Evolutionary conservation across 2,888 invertebrate genomes (phyloP), one percentile per base, ranked within the genome.

Genomic region (Drosophila aldrichi): DNA sequence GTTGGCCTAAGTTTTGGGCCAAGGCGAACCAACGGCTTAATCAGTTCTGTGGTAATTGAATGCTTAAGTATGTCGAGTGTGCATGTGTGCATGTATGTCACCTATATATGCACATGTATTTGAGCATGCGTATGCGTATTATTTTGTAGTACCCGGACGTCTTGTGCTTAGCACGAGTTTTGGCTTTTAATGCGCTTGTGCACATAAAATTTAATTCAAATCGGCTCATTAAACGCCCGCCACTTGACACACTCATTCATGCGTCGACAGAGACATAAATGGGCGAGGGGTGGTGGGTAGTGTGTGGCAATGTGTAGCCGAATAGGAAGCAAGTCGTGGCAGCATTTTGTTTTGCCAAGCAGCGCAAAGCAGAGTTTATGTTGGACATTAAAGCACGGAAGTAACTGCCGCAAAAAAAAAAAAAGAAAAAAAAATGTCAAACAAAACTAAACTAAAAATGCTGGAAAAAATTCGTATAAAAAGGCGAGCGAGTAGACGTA

Each of bases 161-260:
- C 43, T 48, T 16, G 69, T 65, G 62, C 65, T 74, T 70, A 69
- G 76, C 58, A 65, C 44, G 56, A 67, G 60, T 62, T 72, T 79
- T 79, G 46, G 64, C 74, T 57, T 63, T 68, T 82, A 82, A 82
- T 82, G 82, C 88, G 82, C 88, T 88, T 82, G 82, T 76, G 67
- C 70, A 70, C 81, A 88, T 86, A 79, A 89, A 81, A 81, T 79
- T 81, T 83, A 89, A 83, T 81, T 84, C 74, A 83, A 89, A 84
- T 89, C 84, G 87, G 73, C 87, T 89, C 89, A 89, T 84, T 89
- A 83, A 87, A 77, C 72, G 84, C 82, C 77, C 79, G 81, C 65
- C 83, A 86, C 89, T 84, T 83, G 84, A 78, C 89, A 89, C 79
- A 76, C 55, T 76, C 77, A 69, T 66, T 71, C 78, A 58, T 58